Base-by-base conservation (phyloP, 1,140 invertebrate species). In the Triops longicaudatus region DNA sequence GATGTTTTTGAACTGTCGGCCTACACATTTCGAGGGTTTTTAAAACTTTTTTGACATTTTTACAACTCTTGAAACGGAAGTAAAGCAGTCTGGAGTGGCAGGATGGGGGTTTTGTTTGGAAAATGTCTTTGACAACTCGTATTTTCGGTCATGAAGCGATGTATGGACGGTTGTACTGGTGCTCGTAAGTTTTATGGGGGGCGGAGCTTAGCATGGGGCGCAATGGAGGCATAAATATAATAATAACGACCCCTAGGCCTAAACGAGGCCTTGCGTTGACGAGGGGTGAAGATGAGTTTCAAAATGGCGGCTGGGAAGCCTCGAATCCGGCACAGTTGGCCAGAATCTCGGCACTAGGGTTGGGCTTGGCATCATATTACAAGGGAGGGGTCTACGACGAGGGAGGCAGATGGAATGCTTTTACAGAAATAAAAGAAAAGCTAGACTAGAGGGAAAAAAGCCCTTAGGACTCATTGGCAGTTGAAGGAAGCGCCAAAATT, bases 381-480 rank as follows among this genome's bases (percentile, higher is more conserved):
- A n/a, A 22, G 50, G 50, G 50, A 37, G 31, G 31, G 31, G 31
- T 37, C 31, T 37, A 37, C 31, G 31, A 2, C 7, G 31, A 37
- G 31, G 31, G 31, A 37, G 50, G 50, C 50, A 63, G 50, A 63
- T 63, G 50, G 10, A 22, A 0, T 14, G 14, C 17, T 22, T 7
- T 22, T 17, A 22, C 3, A n/a, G 22, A 63, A 63, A 63, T 17
- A 63, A 63, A 63, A 63, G 50, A 10, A 12, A 63, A 63, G 50
- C 50, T n/a, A n/a, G n/a, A n/a, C n/a, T n/a, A n/a, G 50, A 63
- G 22, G 17, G 14, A 17, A 63, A 63, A 63, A 63, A 22, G 50
- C 50, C 50, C 50, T 63, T 2, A 63, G 50, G 50, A 63, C 50
- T 63, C 50, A 63, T 63, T 63, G 50, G 50, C 50, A 63, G 50